Evolutionary conservation across 2,797 vertebrate species (phyloP), one percentile per base, ranked within the genome.

Genomic region (Gymnocypris eckloni): DNA sequence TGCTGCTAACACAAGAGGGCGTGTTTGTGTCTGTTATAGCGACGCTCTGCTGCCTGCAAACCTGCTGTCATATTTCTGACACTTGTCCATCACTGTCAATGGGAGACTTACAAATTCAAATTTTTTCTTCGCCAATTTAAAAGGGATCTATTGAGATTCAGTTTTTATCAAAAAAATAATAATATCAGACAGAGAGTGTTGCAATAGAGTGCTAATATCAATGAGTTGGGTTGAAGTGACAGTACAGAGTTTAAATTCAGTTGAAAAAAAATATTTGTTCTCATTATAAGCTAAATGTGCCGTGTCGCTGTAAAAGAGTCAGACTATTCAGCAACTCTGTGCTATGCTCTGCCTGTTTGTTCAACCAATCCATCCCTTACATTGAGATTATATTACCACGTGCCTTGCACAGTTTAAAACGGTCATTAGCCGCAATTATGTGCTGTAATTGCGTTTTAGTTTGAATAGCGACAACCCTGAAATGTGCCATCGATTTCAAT

Each of bases 1-100:
- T 77, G 45, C 56, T 78, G 73, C 85, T 84, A 89, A 94, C 95
- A 92, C 93, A 92, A 95, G 95, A 93, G 94, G 95, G 95, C 95
- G 94, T 91, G 90, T 94, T 91, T 87, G 91, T 83, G 90, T 90
- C 87, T 88, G 87, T 86, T 84, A 79, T 85, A 71, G 78, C 67
- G 61, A 50, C 25, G 22, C 2, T 66, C 54, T 52, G 81, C 84
- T 78, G 75, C 50, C 66, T 72, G 59, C 73, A 76, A 67, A 71
- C 86, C 73, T 64, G 71, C 87, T 78, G 79, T 84, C 86, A 86
- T 48, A 84, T 71, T 64, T 67, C 78, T 66, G 83, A 28, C 89
- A 83, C 86, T 77, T 81, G 77, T 76, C 78, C 78, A 67, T 66
- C 77, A n/a, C 66, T 78, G 43, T 82, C 73, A 83, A 48, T 56